These are phyloP conservation scores for Drosophila borealis DNA, from an alignment of 2,888 invertebrate genomes.

Conservation along the genomic window DNA sequence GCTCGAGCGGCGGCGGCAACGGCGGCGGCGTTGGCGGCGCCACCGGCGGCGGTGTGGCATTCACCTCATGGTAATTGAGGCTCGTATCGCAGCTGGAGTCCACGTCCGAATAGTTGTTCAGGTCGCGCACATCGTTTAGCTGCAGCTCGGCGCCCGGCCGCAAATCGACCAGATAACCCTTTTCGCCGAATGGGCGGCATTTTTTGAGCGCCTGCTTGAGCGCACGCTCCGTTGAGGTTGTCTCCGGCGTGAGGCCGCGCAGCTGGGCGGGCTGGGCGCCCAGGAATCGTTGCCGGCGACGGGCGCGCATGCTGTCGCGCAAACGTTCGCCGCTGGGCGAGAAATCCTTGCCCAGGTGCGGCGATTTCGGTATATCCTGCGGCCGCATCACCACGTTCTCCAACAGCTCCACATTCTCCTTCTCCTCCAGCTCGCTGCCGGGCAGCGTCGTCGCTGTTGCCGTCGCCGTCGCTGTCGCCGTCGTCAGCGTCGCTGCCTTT, in stretches of 20 bases:
- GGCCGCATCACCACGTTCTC: conserved; percentile 69
- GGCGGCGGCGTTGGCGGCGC: conserved; percentile 12
- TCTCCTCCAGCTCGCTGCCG: conserved; percentile 20
- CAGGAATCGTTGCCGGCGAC: conserved; percentile 81
- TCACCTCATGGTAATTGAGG: conserved; percentile 83
- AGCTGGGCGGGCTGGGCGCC: conserved; percentile 69
- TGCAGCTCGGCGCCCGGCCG: conserved; percentile 82
- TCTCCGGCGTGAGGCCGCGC: conserved; percentile 61
- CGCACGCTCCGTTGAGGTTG: conserved; percentile 76
- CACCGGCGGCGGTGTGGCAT: conserved; percentile 43
- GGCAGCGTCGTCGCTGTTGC: not conserved
- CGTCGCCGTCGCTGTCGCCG: not conserved
- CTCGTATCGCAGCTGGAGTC: conserved; percentile 85
- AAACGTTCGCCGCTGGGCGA: conserved; percentile 84
- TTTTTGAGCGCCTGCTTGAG: conserved; percentile 80
- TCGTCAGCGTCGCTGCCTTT: not conserved
- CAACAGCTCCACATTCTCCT: conserved; percentile 60
- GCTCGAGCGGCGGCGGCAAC: conserved; percentile 17
- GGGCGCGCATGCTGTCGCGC: conserved; percentile 84
- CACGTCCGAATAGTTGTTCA: conserved; percentile 84
- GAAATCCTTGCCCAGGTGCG: conserved; percentile 85
- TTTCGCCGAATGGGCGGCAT: conserved; percentile 83
- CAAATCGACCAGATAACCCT: conserved; percentile 84
- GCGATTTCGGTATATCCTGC: conserved; percentile 84
- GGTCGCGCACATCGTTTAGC: conserved; percentile 83